phyloP scores from a whole-genome alignment of 2,888 invertebrate genomes.

The Eupithecia subfuscata region DNA sequence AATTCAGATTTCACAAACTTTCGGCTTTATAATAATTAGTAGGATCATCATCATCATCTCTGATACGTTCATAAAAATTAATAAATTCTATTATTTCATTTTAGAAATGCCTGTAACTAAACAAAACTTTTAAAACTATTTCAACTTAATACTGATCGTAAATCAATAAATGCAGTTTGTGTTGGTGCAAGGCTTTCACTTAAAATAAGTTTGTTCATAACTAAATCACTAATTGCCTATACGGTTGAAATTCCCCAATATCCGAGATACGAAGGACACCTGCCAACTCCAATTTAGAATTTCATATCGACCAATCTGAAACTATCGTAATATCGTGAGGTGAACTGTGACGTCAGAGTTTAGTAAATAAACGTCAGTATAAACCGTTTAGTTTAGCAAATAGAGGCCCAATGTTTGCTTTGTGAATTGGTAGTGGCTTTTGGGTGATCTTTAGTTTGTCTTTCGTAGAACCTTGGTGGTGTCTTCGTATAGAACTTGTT shows the following conservation, averaged over 20 bases:
- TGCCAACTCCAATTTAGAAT: constrained; percentile 15
- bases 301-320: constrained; percentile 26
- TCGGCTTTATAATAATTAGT: too few species aligned
- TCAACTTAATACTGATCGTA: background rate
- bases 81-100: background rate
- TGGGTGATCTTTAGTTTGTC: constrained; percentile 4
- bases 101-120: background rate
- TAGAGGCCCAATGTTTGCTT: constrained; percentile 1
- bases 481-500: background rate
- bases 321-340: constrained; percentile 25
- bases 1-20: too few species aligned
- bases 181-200: background rate
- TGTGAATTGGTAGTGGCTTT: constrained; percentile 8
- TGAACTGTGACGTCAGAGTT: constrained; percentile 25
- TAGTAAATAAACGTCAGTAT: constrained; percentile 31
- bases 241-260: background rate
- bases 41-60: too few species aligned
- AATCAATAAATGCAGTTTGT: background rate
- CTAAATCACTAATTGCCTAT: background rate
- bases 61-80: background rate
- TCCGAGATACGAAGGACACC: constrained; percentile 5
- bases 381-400: constrained; percentile 24
- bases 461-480: background rate
- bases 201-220: background rate
- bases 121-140: background rate